Evolutionary conservation across 2,888 invertebrate species (phyloP).

Genomic region (Microctonus hyperodae): DNA sequence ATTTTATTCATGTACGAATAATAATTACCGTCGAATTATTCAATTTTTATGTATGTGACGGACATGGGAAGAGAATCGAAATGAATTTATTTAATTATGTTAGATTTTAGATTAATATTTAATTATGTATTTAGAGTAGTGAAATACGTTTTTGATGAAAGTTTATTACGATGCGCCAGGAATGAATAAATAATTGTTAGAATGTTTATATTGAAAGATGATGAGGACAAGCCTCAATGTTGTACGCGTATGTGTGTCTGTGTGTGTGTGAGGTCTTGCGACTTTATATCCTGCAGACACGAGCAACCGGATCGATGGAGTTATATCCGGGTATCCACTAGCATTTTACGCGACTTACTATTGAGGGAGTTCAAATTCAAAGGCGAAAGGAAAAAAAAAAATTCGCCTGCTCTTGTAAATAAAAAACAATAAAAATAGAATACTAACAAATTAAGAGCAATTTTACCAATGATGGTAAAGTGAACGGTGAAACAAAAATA

Average conservation of each 20-base stretch:
- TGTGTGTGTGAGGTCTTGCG: constrained; percentile 34
- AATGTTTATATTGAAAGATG: constrained; percentile 3
- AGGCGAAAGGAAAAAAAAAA: constrained; percentile 9
- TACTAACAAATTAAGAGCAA: background rate
- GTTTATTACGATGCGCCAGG: background rate
- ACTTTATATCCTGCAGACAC: constrained; percentile 42
- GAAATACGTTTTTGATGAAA: background rate
- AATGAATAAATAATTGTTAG: background rate
- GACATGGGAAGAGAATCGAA: background rate
- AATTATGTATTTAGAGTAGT: no score
- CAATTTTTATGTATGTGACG: no score
- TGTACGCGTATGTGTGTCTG: no score
- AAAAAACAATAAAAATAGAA: constrained; percentile 12
- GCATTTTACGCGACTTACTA: constrained; percentile 24
- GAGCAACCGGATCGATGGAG: constrained; percentile 41
- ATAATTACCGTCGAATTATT: no score
- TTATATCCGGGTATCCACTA: constrained; percentile 41
- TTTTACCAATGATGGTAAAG: constrained; percentile 3
- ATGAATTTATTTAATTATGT: background rate
- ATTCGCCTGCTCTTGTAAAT: constrained; percentile 11
- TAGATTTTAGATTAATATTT: background rate
- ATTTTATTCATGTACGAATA: background rate
- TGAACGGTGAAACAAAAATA: constrained; percentile 1
- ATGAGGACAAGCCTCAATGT: constrained; percentile 17
- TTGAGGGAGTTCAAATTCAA: constrained; percentile 3